Base-by-base conservation (phyloP, 2,888 invertebrate species). In the Cordilura impudica region DNA sequence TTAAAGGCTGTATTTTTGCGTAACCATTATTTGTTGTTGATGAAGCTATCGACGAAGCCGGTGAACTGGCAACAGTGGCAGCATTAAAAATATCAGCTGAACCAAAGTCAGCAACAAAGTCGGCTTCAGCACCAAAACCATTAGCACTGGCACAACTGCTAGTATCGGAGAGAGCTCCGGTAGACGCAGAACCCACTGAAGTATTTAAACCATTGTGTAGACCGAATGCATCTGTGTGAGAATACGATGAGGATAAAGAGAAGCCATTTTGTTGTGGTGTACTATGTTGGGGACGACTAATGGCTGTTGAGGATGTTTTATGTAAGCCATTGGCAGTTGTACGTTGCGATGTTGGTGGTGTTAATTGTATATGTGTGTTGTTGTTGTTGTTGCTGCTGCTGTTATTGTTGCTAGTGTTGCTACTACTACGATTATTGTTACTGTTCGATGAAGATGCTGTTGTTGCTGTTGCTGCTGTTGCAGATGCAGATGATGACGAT, bases 31-130 rank as follows among this genome's bases (percentile, higher is more conserved):
- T 85, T 31, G 82, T 65, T 12, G 75, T 83, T 69, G 85, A 85
- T 43, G 85, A 85, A 35, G 83, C 87, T 21, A 85, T 84, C 63
- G 85, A 86, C 8, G 87, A 87, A 43, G 84, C 84, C 6, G 85
- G 82, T 29, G 87, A 86, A 74, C 84, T 84, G 31, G 86, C 86
- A 71, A 87, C 86, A n/a, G 86, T 92, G 88, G 93, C 92, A 88
- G 93, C 92, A 89, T 93, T 93, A 88, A 94, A 94, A 84, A 94
- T 94, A 86, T 93, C 93, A 79, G 94, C 94, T 79, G 92, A 92
- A 82, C 93, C 92, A 87, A 94, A 94, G 89, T 94, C 94, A 83
- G 94, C 94, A 83, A 93, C 93, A 89, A 94, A 94, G 67, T 90
- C 90, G 3, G 88, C 93, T 70, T 90, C 89, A 7, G 89, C 87